A percentile compares a stretch with the other conserved stretches of the same genome.
Conservation (phyloP, 2,797 vertebrate species). For the Leptatherina wallacei region DNA sequence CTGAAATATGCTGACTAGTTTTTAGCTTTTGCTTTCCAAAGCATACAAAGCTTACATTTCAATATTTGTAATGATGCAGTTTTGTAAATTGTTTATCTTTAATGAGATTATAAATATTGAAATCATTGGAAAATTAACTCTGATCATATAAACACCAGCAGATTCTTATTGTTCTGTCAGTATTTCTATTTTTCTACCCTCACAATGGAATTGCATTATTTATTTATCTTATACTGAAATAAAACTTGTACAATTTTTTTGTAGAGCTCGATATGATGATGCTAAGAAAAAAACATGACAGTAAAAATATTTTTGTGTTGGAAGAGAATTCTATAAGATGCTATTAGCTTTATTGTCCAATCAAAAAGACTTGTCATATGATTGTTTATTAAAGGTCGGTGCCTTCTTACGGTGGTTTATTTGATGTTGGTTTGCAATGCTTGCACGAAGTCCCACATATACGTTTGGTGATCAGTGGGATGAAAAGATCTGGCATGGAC, state of each 20-base stretch:
- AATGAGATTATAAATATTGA: conserved; percentile 45
- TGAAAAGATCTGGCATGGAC: conserved; percentile 32
- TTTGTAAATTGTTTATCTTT: conserved; percentile 55
- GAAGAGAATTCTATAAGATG: conserved; percentile 29
- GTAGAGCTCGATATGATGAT: conserved; percentile 18
- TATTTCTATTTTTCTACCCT: conserved; percentile 65
- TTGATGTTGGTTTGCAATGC: conserved; percentile 55
- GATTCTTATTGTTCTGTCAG: conserved; percentile 51
- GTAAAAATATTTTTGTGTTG: conserved; percentile 35
- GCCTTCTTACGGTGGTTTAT: conserved; percentile 59
- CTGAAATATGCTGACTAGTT: conserved; percentile 4
- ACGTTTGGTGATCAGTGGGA: conserved; percentile 45
- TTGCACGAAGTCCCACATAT: conserved; percentile 62
- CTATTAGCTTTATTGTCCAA: conserved; percentile 36
- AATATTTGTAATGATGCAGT: conserved; percentile 44
- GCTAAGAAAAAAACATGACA: conserved; percentile 7
- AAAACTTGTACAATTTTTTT: conserved; percentile 18
- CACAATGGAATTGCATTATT: conserved; percentile 55
- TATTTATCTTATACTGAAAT: conserved; percentile 52
- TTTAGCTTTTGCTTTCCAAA: conserved; percentile 20
- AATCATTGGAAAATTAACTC: conserved; percentile 26
- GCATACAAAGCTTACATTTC: conserved; percentile 50
- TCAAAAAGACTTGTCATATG: conserved; percentile 24
- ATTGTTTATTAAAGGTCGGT: conserved; percentile 48
- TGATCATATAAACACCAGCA: conserved; percentile 10